These are phyloP conservation scores for Acestrorhynchus altus DNA, from an alignment of 2,797 vertebrate genomes.

Conservation along the genomic window DNA sequence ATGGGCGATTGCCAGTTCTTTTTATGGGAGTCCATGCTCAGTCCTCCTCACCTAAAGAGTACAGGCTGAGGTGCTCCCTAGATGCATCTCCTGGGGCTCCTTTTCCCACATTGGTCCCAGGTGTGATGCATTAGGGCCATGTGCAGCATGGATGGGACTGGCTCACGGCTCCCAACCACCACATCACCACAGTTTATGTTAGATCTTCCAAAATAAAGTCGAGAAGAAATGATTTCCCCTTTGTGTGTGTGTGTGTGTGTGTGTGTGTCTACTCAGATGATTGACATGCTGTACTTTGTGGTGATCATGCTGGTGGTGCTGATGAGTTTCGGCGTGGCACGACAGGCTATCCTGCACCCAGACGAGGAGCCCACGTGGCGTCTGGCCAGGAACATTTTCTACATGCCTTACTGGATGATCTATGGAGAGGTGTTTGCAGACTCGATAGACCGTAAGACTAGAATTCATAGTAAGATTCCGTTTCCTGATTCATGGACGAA, in stretches of 20 bases:
- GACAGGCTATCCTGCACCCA: slow-evolving; percentile 95
- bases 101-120: too few species aligned
- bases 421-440: slow-evolving; percentile 99
- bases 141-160: too few species aligned
- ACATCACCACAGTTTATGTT: too few species aligned
- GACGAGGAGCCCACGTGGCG: slow-evolving; percentile 97
- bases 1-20: too few species aligned
- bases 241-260: slow-evolving; percentile 13
- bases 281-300: slow-evolving; percentile 98
- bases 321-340: slow-evolving; percentile 97
- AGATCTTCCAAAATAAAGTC: too few species aligned
- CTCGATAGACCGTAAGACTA: slow-evolving; percentile 99
- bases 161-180: too few species aligned
- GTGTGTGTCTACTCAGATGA: slow-evolving; percentile 82
- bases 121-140: too few species aligned
- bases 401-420: slow-evolving; percentile 99
- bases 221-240: too few species aligned
- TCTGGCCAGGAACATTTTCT: slow-evolving; percentile 97
- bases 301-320: slow-evolving; percentile 98
- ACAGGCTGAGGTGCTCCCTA: too few species aligned
- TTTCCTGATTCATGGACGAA: slow-evolving; percentile 94
- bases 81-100: too few species aligned
- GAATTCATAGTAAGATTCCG: slow-evolving; percentile 99
- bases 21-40: too few species aligned
- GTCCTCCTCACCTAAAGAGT: too few species aligned